Percentiles rank a stretch among this genome's conserved stretches.
Conservation (phyloP, 2,113 vertebrate species). For the Sorex fumeus region DNA sequence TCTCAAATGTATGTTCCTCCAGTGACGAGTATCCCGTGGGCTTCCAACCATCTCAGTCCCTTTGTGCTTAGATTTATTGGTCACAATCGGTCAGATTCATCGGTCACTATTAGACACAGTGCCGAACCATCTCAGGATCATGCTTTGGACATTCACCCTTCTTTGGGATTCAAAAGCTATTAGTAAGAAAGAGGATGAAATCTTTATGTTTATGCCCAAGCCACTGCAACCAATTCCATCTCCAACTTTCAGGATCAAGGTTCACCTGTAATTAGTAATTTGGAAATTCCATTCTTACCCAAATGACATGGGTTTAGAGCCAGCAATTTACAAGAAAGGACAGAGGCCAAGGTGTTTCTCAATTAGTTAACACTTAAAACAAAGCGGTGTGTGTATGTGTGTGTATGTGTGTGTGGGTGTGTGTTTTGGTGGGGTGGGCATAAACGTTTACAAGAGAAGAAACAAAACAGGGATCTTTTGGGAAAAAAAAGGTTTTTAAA, state of each 20-base stretch:
- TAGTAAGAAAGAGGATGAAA: slow-evolving; percentile 4
- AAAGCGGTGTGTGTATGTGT: not conserved
- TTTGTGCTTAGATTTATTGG: not conserved
- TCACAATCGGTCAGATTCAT: not conserved
- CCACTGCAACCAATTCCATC: not conserved
- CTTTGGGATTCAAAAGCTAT: slow-evolving; percentile 4
- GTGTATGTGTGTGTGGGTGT: not conserved
- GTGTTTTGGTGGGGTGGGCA: not conserved
- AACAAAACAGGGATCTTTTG: too few species aligned
- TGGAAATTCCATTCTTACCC: slow-evolving; percentile 67
- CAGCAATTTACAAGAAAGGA: slow-evolving; percentile 45
- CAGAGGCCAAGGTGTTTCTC: slow-evolving; percentile 60
- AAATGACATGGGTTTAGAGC: slow-evolving; percentile 19
- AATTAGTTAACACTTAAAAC: slow-evolving; percentile 39
- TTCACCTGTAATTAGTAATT: slow-evolving; percentile 61
- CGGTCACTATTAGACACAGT: not conserved
- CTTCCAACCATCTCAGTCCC: not conserved
- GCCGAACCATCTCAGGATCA: slow-evolving; percentile 12
- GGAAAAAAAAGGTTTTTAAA: too few species aligned
- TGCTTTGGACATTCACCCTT: not conserved
- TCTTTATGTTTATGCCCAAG: not conserved
- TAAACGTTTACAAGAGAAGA: not conserved
- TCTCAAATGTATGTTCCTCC: not conserved
- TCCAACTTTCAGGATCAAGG: slow-evolving; percentile 25
- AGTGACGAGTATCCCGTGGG: not conserved